Evolutionary conservation across 2,113 vertebrate species (phyloP).

Genomic region (Psilopogon haemacephalus): DNA sequence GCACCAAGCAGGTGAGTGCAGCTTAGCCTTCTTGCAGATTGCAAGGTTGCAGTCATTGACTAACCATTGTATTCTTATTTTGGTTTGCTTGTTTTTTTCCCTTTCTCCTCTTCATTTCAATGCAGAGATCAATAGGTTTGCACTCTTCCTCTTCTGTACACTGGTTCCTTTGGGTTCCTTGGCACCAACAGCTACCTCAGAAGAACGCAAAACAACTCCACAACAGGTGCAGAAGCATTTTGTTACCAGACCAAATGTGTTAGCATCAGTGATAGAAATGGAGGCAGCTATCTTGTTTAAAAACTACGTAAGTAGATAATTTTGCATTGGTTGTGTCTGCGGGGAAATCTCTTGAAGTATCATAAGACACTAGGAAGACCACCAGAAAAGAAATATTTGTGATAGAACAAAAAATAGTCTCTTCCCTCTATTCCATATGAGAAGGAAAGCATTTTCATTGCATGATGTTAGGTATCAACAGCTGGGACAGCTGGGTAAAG

Average conservation of each 20-base stretch:
- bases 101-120: neutral
- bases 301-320: constrained; percentile 20
- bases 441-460: neutral
- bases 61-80: neutral
- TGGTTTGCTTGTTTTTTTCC: neutral
- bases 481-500: neutral
- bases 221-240: neutral
- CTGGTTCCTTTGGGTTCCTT: neutral
- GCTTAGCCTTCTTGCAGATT: neutral
- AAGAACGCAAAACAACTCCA: neutral
- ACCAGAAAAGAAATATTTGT: neutral
- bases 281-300: neutral
- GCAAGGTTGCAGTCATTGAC: neutral
- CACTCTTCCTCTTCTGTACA: constrained; percentile 31
- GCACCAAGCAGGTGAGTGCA: neutral
- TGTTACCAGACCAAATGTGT: neutral
- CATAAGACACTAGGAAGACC: neutral
- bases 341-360: neutral
- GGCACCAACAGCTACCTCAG: neutral
- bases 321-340: neutral
- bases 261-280: neutral
- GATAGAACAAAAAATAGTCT: neutral
- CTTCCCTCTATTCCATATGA: neutral
- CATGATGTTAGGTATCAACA: neutral
- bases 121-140: constrained; percentile 22